Evolutionary conservation across 2,113 vertebrate species (phyloP).

Genomic region (Nycticryphes semicollaris): DNA sequence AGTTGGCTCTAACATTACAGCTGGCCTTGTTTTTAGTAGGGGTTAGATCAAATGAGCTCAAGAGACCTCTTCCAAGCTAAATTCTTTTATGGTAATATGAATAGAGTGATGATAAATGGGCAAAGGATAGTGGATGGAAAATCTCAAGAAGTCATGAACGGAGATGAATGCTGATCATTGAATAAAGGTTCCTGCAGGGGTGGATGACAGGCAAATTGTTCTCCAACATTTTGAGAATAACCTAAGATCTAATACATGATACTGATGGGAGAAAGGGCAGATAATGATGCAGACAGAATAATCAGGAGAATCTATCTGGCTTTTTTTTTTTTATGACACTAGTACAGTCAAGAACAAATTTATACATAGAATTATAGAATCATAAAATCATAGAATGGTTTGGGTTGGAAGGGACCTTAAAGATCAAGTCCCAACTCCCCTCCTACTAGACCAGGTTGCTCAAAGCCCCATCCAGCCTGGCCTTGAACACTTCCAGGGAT

Average conservation of each 20-base stretch:
- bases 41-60: not conserved
- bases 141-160: not conserved
- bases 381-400: too few relatives aligned
- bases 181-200: not conserved
- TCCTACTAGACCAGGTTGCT: too few relatives aligned
- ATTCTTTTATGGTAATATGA: not conserved
- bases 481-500: too few relatives aligned
- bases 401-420: too few relatives aligned
- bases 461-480: too few relatives aligned
- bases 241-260: not conserved
- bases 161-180: not conserved
- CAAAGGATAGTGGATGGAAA: not conserved
- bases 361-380: not conserved
- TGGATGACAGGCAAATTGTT: not conserved
- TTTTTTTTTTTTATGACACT: not conserved
- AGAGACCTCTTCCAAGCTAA: not conserved
- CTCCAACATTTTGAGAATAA: not conserved
- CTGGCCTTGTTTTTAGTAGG: not conserved
- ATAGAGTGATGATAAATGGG: not conserved
- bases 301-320: not conserved
- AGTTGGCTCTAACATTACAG: not conserved
- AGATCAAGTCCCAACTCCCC: too few relatives aligned
- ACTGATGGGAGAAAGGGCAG: not conserved
- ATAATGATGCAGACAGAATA: not conserved
- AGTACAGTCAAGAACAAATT: not conserved